Percentiles rank a stretch among this genome's conserved stretches.
These are phyloP conservation scores for Orycteropus afer DNA, from an alignment of 2,113 vertebrate species.

Conservation along the genomic window DNA sequence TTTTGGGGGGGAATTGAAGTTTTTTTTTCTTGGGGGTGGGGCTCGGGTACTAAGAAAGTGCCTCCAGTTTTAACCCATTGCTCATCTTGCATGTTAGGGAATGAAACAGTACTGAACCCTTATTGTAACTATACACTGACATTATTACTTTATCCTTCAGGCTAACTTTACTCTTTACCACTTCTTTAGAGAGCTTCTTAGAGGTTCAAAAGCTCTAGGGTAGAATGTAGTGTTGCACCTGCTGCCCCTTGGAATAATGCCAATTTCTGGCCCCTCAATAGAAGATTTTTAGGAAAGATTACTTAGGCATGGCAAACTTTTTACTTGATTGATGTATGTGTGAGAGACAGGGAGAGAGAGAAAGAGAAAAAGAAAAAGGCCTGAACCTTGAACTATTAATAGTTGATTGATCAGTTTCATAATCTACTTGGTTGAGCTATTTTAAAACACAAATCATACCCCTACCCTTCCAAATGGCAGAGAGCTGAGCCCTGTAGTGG, in stretches of 20 bases:
- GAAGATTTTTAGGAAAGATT: background rate
- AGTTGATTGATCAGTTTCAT: slow-evolving; percentile 55
- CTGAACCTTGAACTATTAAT: slow-evolving; percentile 43
- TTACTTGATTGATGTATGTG: background rate
- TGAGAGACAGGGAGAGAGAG: background rate
- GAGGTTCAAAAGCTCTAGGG: background rate
- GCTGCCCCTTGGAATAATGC: background rate
- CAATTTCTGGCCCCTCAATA: background rate
- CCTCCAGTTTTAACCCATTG: slow-evolving; percentile 49
- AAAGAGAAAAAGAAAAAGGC: background rate
- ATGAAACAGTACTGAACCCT: background rate
- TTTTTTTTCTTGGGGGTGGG: background rate
- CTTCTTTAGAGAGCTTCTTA: background rate
- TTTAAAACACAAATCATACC: slow-evolving; percentile 47
- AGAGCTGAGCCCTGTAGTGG: background rate
- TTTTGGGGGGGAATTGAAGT: background rate
- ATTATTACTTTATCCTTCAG: background rate
- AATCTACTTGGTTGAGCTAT: slow-evolving; percentile 49
- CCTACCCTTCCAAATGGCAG: background rate
- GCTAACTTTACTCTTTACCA: background rate
- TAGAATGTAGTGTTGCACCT: background rate
- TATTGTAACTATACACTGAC: background rate
- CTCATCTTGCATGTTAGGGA: background rate
- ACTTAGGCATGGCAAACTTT: background rate
- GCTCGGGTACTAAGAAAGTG: slow-evolving; percentile 31